Evolutionary conservation across 1,140 invertebrate species (phyloP), one percentile per base, ranked within the genome.

Genomic region (Drosophila tsacasi): DNA sequence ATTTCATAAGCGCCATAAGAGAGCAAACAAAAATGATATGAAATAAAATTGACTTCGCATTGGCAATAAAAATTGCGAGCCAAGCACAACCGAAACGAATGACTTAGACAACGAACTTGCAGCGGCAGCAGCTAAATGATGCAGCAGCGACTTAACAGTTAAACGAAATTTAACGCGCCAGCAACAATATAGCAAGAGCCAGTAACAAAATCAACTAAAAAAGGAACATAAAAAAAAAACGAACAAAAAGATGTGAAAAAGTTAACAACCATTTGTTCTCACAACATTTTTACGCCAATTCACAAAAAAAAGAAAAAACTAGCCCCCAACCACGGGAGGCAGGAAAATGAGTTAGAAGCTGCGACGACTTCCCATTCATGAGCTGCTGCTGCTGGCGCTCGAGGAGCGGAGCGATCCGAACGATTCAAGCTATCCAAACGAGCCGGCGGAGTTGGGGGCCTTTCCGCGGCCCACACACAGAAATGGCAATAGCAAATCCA

Each of bases 251-350:
- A 83, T 89, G 85, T 89, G 85, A 71, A 89, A 90, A 89, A 89
- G 78, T 79, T 89, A 89, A 89, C 84, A 85, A 81, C 84, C 84
- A 89, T 90, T 89, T 89, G 84, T 89, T 89, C 85, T 89, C 85
- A 90, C 84, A 89, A 90, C 78, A 90, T 89, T 89, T 89, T 89
- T 90, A 89, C 85, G 85, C 81, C 85, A 81, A 89, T 90, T 89
- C 85, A 82, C 81, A 81, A 89, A 89, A 89, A 76, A 49, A 15
- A 35, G 62, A 49, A 73, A 82, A 61, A 67, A 58, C 37, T 25
- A 58, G 40, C 44, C 65, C 65, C 15, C 75, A 77, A 52, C 65
- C 61, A 57, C 76, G 69, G 66, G 39, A 63, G 76, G 57, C 76
- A 76, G 72, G 63, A 79, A 84, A 89, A 87, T 87, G 84, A 84